Conservation (phyloP, 2,797 vertebrate species). For the Crocidura indochinensis region DNA sequence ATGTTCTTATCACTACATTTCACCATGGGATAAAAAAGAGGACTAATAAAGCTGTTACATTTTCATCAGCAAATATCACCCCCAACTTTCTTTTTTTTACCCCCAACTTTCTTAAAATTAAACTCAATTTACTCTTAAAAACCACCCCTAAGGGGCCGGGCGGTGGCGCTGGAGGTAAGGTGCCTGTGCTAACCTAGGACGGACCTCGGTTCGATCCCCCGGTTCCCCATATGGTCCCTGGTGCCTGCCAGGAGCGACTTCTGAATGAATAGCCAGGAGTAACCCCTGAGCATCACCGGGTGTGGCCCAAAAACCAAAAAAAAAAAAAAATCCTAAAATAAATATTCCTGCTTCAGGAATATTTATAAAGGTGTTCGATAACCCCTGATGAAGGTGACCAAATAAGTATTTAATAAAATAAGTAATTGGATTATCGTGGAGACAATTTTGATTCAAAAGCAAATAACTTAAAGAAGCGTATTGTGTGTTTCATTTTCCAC, state of each 20-base stretch:
- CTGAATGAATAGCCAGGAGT: too few relatives aligned
- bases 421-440: not conserved
- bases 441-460: not conserved
- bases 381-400: not conserved
- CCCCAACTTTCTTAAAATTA: not conserved
- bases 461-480: not conserved
- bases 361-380: not conserved
- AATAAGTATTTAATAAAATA: slow-evolving; percentile 16
- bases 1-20: not conserved
- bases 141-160: too few relatives aligned
- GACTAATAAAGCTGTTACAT: not conserved
- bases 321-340: too few relatives aligned
- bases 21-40: not conserved
- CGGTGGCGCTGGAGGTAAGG: too few relatives aligned
- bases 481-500: not conserved
- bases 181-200: too few relatives aligned
- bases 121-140: not conserved
- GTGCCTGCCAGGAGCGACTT: too few relatives aligned
- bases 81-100: not conserved
- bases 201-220: too few relatives aligned
- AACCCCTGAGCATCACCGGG: too few relatives aligned
- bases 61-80: not conserved
- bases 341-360: not conserved
- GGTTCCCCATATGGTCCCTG: too few relatives aligned
- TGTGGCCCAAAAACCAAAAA: too few relatives aligned